These are phyloP conservation scores for Tiaroga cobitis DNA, from an alignment of 2,797 vertebrate genomes.

Conservation along the genomic window DNA sequence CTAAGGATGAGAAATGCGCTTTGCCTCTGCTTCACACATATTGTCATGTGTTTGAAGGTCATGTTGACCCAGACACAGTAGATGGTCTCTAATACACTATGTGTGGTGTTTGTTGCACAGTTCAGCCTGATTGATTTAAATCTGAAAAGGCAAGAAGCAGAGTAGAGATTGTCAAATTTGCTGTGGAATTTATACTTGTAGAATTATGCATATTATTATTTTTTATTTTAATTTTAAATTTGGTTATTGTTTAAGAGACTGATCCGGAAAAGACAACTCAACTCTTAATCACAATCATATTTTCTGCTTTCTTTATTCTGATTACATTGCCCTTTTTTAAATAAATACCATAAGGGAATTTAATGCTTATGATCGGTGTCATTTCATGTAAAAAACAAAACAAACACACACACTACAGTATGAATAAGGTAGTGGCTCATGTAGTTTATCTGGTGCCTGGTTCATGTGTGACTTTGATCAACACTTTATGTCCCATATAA, in stretches of 20 bases:
- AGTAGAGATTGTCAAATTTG: constrained; percentile 38
- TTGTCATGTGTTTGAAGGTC: constrained; percentile 25
- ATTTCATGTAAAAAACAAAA: background rate
- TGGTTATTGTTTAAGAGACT: constrained; percentile 9
- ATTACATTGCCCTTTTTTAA: background rate
- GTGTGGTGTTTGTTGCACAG: constrained; percentile 22
- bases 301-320: background rate
- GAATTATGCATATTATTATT: constrained; percentile 12
- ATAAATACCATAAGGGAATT: background rate
- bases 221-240: background rate
- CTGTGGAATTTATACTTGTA: constrained; percentile 45
- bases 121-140: constrained; percentile 28
- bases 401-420: constrained; percentile 7
- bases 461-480: constrained; percentile 21
- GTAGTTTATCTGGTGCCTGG: constrained; percentile 10
- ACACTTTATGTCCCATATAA: constrained; percentile 6
- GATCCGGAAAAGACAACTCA: background rate
- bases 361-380: constrained; percentile 22
- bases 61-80: constrained; percentile 8
- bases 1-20: constrained; percentile 9
- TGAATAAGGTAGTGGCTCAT: constrained; percentile 3
- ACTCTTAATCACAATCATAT: background rate
- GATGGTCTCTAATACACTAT: constrained; percentile 1
- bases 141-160: constrained; percentile 10
- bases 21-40: constrained; percentile 1